Evolutionary conservation across 1,140 invertebrate species (phyloP), one percentile per base, ranked within the genome.

Genomic region (Sesamia nonagrioides): DNA sequence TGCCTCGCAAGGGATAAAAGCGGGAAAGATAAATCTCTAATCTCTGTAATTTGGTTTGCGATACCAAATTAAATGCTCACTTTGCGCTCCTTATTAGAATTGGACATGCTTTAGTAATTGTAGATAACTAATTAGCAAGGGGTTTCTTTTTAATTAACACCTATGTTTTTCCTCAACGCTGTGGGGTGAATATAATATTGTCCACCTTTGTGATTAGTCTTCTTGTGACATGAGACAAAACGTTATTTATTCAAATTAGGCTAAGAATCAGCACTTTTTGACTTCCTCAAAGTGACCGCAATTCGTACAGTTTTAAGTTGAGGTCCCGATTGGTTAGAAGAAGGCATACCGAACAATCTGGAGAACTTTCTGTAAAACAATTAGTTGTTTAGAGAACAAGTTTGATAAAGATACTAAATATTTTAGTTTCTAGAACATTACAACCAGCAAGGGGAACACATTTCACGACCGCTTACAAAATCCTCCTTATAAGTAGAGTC

Each of bases 401-500:
- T 40, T 40, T 40, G 9, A 40, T 9, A 45, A 45, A 45, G 13
- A 1, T 4, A 11, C 9, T 13, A 45, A 45, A 45, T 4, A 11
- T 45, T 45, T 45, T 15, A 13, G 42, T 50, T 50, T 50, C 45
- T 50, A 50, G 45, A 50, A 50, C 45, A 50, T 50, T 5, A 50
- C 15, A 50, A 21, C n/a, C 11, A 27, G 6, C 50, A 37, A 27
- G 50, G 48, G 45, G 27, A 56, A 54, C 33, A 37, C 7, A 52
- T 37, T 35, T 56, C 48, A 40, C 50, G 68, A 52, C 45, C 45
- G 50, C 17, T 72, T 52, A 72, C 69, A 72, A 50, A 48, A 71
- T 76, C 35, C 63, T 58, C 68, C 27, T 73, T 71, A 73, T 61
- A 76, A 72, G 45, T 42, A 18, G 18, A 80, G 17, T 74, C 71